Base-by-base conservation (phyloP, 2,888 invertebrate genomes). In the Scotopteryx bipunctaria region DNA sequence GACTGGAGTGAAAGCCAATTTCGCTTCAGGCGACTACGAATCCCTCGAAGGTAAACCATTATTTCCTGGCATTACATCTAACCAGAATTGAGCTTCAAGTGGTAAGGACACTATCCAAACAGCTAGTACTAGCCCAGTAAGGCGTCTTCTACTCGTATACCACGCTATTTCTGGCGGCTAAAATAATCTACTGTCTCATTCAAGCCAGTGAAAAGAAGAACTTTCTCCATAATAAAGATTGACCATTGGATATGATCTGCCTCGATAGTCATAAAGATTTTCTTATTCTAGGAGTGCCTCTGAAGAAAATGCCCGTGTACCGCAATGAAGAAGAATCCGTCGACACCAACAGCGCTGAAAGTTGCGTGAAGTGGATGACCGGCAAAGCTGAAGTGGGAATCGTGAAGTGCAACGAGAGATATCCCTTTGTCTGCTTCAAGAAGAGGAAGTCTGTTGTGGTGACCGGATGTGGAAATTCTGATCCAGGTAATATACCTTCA, bases 391-490 rank as follows among this genome's bases (percentile, higher is more conserved):
- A 21, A 14, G 41, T 42, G 1, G 9, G 6, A 32, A 14, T 9
- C 5, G 14, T 14, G 1, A 32, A 32, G 5, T 42, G 41, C 21
- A 8, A 13, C 14, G 14, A 31, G 4, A 13, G 21, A 21, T 13
- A 17, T 13, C 41, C 41, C 2, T 42, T 31, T 11, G 41, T 42
- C 9, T 42, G 41, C 31, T 42, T 17, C 41, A 31, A 21, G 5
- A 31, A 42, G 21, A 31, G 31, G 21, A 14, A 14, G 19, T 11
- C 41, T 14, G 1, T 17, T 19, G 19, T n/a, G 6, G 14, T 42
- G 5, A 21, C 14, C n/a, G 31, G 31, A 5, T 42, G 41, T 6
- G 41, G 19, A 9, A 21, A 8, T 14, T 9, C 5, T 13, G 41
- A 42, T 32, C 13, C 14, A 31, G 41, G 41, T 42, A 14, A 11